Evolutionary conservation across 2,113 vertebrate genomes (phyloP).

Genomic region (cat (Felis catus)): F.catus_Fca126_mat1.0 CM031412.1:182108001-182108500

Average conservation of each 20-base stretch:
- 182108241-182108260: neutral
- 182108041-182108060: neutral
- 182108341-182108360: neutral
- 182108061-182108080: neutral
- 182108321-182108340: neutral
- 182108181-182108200: neutral
- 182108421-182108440: neutral
- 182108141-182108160: neutral
- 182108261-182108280: neutral
- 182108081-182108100: neutral
- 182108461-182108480: neutral
- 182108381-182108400: neutral
- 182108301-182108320: neutral
- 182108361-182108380: neutral
- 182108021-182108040: neutral
- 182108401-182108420: neutral
- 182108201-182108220: neutral
- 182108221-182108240: neutral
- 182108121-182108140: neutral
- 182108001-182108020: neutral
- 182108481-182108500: neutral
- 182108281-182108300: neutral
- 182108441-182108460: conserved; percentile 2
- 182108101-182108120: neutral
- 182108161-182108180: neutral